A percentile compares a stretch with the other conserved stretches of the same genome.
phyloP scores from a whole-genome alignment of 2,113 vertebrate species.

The Chionomys nivalis region DNA sequence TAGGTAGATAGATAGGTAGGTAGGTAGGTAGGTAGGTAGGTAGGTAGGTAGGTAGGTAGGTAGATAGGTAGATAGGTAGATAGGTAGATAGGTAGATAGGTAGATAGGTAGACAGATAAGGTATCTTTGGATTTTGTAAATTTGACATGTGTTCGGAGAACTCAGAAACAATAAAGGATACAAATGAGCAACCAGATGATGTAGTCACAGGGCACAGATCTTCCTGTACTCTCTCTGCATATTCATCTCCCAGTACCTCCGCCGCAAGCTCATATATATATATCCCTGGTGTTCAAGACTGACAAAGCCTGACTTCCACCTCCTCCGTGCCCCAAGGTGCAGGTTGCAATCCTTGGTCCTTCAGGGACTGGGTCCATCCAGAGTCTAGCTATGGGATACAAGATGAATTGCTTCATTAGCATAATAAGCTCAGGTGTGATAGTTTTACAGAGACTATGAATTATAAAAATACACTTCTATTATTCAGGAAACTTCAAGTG shows the following conservation, averaged over 20 bases:
- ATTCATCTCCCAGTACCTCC: no score
- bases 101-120: no score
- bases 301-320: neutral
- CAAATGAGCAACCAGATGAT: neutral
- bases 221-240: neutral
- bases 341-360: neutral
- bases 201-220: rapidly evolving
- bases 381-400: neutral
- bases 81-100: no score
- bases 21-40: no score
- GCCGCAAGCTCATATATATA: neutral
- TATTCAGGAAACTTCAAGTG: neutral
- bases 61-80: no score
- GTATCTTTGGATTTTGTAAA: neutral
- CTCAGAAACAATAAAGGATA: neutral
- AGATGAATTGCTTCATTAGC: neutral
- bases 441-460: neutral
- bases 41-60: no score
- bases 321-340: no score
- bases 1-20: no score
- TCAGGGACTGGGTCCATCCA: neutral
- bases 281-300: neutral
- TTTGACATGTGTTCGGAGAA: neutral
- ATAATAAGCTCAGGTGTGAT: neutral
- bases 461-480: neutral